A percentile compares a stretch with the other conserved stretches of the same genome.
Conservation (phyloP, 2,888 invertebrate genomes). For the Coelopa pilipes region DNA sequence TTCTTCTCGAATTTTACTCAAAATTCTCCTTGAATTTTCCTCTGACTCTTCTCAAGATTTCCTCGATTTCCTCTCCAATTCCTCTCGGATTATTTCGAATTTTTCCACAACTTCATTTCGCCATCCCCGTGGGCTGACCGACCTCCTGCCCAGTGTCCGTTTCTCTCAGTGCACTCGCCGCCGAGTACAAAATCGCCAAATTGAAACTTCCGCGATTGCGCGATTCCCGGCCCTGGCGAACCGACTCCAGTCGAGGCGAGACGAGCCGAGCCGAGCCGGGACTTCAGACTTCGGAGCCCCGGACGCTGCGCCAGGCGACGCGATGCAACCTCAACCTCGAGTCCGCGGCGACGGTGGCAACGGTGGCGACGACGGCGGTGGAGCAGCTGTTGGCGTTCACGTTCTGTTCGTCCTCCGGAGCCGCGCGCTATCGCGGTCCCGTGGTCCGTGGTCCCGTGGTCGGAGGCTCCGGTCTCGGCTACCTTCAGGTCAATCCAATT, state of each 20-base stretch:
- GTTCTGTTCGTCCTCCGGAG: conserved; percentile 5
- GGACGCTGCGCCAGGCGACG: too few species aligned
- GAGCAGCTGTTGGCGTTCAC: conserved; percentile 35
- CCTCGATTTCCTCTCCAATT: neutral
- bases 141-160: neutral
- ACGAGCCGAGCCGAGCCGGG: neutral
- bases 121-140: neutral
- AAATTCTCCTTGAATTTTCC: neutral
- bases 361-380: conserved; percentile 8
- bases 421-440: conserved; percentile 1
- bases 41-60: neutral
- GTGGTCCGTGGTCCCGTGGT: neutral
- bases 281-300: too few species aligned
- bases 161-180: conserved; percentile 13
- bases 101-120: neutral
- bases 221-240: conserved; percentile 8
- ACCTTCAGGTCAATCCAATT: conserved; percentile 49
- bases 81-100: neutral
- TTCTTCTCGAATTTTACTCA: neutral
- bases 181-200: conserved; percentile 23
- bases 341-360: neutral
- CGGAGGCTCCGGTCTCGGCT: neutral
- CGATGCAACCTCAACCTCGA: conserved; percentile 33
- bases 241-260: too few species aligned
- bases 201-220: conserved; percentile 37